Evolutionary conservation across 2,113 vertebrate genomes (phyloP), one percentile per base, ranked within the genome.

Genomic region (Chascanopsetta lugubris): DNA sequence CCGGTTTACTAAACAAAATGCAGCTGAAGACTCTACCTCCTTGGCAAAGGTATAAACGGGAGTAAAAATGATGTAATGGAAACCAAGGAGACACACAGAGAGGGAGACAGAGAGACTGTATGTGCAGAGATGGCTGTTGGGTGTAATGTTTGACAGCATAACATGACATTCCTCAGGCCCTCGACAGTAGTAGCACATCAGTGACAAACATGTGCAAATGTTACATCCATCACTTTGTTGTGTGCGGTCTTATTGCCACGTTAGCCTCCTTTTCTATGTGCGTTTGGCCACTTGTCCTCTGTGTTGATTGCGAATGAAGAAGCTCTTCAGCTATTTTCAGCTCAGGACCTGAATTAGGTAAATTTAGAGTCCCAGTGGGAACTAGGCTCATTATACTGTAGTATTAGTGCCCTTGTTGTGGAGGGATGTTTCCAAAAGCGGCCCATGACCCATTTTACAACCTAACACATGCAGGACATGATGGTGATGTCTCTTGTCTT

Each of bases 141-240:
- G 76, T 84, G 85, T 71, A 55, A 84, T 64, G 72, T 89, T 86
- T 73, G 79, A 70, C 86, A 87, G 84, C 51, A 89, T 61, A 70
- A 82, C 77, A 79, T 65, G 77, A 88, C 85, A 91, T 90, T 92
- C 87, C 88, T 79, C 69, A 73, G 65, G 47, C 27, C 69, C 25
- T 50, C 72, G 80, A 72, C 63, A 69, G 20, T 81, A 77, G 73
- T 80, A 51, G 66, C 73, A 85, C 80, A 82, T 69, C 30, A 71
- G 55, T 71, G 70, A 53, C 61, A 79, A 86, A 84, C 79, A 83
- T 88, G 75, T 63, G 57, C 61, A 57, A n/a, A n/a, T 68, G 43
- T 38, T 47, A 46, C 18, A 67, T 61, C 21, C 32, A 68, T 61
- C 40, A 18, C 34, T 61, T 30, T 27, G n/a, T 51, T 49, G 34